phyloP scores from a whole-genome alignment of 2,113 vertebrate species.

The Dromas ardeola region DNA sequence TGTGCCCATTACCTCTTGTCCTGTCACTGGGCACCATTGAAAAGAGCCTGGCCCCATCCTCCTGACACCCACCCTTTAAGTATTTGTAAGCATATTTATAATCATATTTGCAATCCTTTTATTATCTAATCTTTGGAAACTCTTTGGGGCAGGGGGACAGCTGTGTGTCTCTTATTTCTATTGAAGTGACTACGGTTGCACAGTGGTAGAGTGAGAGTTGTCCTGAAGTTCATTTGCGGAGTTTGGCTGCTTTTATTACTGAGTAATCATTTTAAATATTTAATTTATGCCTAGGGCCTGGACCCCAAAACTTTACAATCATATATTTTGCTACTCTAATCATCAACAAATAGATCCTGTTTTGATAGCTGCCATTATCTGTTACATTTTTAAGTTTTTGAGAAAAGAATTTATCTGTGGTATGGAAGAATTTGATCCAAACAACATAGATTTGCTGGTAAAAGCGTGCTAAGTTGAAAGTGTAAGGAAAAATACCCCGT shows the following conservation, averaged over 20 bases:
- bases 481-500: background rate
- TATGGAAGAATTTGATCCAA: background rate
- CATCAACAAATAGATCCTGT: background rate
- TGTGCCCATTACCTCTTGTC: too few species aligned
- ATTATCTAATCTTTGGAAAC: background rate
- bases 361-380: background rate
- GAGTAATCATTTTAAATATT: background rate
- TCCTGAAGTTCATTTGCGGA: background rate
- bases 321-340: background rate
- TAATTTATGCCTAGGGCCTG: background rate
- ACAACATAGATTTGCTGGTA: background rate
- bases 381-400: background rate
- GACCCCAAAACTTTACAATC: background rate
- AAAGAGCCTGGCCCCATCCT: too few species aligned
- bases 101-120: background rate
- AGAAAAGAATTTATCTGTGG: background rate
- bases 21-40: too few species aligned
- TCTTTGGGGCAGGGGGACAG: rapidly evolving
- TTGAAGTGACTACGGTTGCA: background rate
- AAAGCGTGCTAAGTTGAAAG: background rate
- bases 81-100: too few species aligned
- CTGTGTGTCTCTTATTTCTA: background rate
- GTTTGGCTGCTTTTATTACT: background rate
- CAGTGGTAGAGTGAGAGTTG: background rate
- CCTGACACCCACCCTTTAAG: too few species aligned